phyloP scores from a whole-genome alignment of 2,113 vertebrate genomes.

The Vimba vimba region DNA sequence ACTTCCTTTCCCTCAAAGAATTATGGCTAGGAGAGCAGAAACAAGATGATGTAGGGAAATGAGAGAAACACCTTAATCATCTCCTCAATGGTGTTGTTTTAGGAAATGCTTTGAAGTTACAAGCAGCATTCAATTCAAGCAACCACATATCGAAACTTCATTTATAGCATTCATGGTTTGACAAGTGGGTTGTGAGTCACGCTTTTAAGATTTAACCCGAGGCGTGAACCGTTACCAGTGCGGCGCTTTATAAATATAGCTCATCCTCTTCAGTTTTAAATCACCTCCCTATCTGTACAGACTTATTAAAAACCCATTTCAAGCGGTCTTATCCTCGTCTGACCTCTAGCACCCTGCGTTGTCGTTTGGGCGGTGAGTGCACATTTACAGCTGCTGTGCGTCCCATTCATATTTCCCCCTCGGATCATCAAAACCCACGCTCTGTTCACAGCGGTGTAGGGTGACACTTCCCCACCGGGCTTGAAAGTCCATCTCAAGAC shows the following conservation, averaged over 20 bases:
- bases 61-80: not conserved
- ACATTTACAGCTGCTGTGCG: constrained; percentile 21
- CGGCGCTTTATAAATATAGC: not conserved
- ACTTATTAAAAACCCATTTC: not conserved
- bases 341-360: constrained; percentile 16
- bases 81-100: not conserved
- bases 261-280: constrained; percentile 4
- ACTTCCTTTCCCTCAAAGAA: not conserved
- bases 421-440: constrained; percentile 33
- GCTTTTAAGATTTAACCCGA: constrained; percentile 17
- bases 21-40: not conserved
- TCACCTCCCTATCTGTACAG: constrained; percentile 17
- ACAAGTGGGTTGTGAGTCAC: not conserved
- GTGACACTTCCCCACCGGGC: constrained; percentile 51
- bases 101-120: not conserved
- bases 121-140: not conserved
- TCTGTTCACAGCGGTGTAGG: constrained; percentile 60
- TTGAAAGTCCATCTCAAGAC: constrained; percentile 55
- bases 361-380: constrained; percentile 32
- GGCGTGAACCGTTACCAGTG: not conserved
- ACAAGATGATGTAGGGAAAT: not conserved
- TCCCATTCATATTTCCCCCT: constrained; percentile 42
- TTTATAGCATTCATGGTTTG: constrained; percentile 2
- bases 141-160: not conserved
- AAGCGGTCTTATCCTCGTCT: constrained; percentile 18